phyloP scores from a whole-genome alignment of 2,113 vertebrate species.

The Chrysemys picta region DNA sequence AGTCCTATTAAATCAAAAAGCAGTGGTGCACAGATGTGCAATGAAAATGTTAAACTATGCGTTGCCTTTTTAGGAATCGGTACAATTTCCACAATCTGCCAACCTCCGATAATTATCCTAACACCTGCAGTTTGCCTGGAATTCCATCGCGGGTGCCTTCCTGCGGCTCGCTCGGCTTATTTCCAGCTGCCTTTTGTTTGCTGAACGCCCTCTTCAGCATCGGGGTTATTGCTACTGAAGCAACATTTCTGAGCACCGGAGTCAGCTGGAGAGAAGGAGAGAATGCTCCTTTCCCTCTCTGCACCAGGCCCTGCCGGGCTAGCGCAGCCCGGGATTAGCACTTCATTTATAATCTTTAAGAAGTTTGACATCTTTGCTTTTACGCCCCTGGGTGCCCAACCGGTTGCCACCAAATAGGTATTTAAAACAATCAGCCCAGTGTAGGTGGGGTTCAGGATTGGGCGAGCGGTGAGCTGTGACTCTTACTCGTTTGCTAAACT shows the following conservation, averaged over 20 bases:
- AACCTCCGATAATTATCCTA: background rate
- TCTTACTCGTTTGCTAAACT: background rate
- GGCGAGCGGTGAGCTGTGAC: background rate
- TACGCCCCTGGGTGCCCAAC: too few species aligned
- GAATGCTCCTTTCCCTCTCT: background rate
- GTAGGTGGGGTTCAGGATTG: background rate
- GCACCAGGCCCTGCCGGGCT: background rate
- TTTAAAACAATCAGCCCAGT: background rate
- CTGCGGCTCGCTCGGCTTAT: background rate
- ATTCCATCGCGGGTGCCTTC: background rate
- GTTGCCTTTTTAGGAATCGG: slow-evolving; percentile 20
- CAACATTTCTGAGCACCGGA: background rate
- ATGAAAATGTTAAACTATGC: background rate
- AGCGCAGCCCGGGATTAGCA: background rate
- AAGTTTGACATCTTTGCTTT: background rate
- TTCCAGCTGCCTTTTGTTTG: slow-evolving; percentile 20
- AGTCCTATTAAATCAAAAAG: background rate
- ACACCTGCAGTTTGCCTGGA: slow-evolving; percentile 55
- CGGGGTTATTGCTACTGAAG: background rate
- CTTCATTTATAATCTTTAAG: background rate
- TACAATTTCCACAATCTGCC: slow-evolving; percentile 7
- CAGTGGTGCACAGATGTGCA: background rate
- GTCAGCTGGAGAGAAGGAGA: background rate
- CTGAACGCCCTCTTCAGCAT: background rate
- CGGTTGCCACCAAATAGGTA: background rate